Base-by-base conservation (phyloP, 2,888 invertebrate genomes). In the Scaptodrosophila latifasciaeformis region DNA sequence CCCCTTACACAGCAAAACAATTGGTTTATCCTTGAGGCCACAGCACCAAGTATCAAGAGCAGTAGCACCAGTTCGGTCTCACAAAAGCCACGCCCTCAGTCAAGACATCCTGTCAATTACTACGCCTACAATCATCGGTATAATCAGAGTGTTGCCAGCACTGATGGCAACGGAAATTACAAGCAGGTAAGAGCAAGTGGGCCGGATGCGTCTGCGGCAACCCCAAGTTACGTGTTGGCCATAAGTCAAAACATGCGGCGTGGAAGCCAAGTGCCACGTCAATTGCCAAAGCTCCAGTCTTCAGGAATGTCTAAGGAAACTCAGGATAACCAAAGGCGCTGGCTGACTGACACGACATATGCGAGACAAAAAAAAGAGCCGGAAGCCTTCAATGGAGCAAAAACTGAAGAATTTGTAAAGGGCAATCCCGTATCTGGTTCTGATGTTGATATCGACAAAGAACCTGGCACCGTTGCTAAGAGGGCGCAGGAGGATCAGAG, bases 71-170 rank as follows among this genome's bases (percentile, higher is more conserved):
- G 19, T 45, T 49, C 13, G 48, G n/a, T n/a, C n/a, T n/a, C n/a
- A n/a, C n/a, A n/a, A n/a, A n/a, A n/a, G n/a, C n/a, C n/a, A n/a
- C n/a, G n/a, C n/a, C n/a, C n/a, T n/a, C 53, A 47, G n/a, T 2
- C 58, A 59, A 45, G 53, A 66, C 70, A 59, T 79, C 81, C 80
- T 65, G 67, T 65, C 64, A 77, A 70, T 72, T 80, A 79, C 61
- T 79, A 74, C 57, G 75, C 78, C 60, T 80, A 80, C 76, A 77
- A 81, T 62, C 80, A 75, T 47, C 77, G 67, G 24, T 76, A 68
- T 63, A 67, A 68, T 54, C 58, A 59, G 40, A 67, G 56, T 37
- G 31, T 5, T 10, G 15, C 2, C 12, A 29, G n/a, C 43, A n/a
- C 27, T 54, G 49, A 10, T 44, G 45, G 40, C 37, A 62, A 19